Evolutionary conservation across 2,113 vertebrate species (phyloP), one percentile per base, ranked within the genome.

Genomic region (Corythaixoides concolor): DNA sequence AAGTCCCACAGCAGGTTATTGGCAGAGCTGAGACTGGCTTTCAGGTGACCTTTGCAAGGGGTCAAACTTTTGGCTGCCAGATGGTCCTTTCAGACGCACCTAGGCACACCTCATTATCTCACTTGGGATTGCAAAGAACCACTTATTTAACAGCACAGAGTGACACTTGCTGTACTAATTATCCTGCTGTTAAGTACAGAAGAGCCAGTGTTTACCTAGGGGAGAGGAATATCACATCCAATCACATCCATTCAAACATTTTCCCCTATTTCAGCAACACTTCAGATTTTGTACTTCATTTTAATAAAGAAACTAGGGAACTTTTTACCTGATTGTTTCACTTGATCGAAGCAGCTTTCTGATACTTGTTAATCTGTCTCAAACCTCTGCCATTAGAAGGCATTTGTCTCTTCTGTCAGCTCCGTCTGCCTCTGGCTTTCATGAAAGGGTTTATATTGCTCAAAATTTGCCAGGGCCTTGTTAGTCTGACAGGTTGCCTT

Each of bases 61-160:
- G 2, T 28, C 8, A 39, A 9, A n/a, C 4, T 68, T 83, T 64
- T 93, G 83, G n/a, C 28, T 21, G 23, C 4, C 58, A 13, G 9
- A 68, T 50, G 14, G 64, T 37, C 12, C 33, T 79, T 83, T 83
- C 58, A 72, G 50, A n/a, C 1, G 5, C 9, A 83, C 2, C 5
- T 41, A 8, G 0, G 0, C 18, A 23, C 2, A 41, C 4, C 3
- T 77, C 19, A 18, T 56, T 79, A 7, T 49, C 32, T 52, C 32
- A 32, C 8, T 50, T 66, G 22, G 4, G 24, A 52, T 43, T 55
- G 37, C 32, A 74, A 63, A 92, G 53, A 79, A 49, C 3, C 21
- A 35, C 11, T 63, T 56, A 39, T 50, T 82, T 58, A 79, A 72
- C 5, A 77, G 10, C 22, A 88, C 1, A 53, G 27, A 64, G 5